phyloP scores from a whole-genome alignment of 2,113 vertebrate genomes.

The Synodontis membranacea region DNA sequence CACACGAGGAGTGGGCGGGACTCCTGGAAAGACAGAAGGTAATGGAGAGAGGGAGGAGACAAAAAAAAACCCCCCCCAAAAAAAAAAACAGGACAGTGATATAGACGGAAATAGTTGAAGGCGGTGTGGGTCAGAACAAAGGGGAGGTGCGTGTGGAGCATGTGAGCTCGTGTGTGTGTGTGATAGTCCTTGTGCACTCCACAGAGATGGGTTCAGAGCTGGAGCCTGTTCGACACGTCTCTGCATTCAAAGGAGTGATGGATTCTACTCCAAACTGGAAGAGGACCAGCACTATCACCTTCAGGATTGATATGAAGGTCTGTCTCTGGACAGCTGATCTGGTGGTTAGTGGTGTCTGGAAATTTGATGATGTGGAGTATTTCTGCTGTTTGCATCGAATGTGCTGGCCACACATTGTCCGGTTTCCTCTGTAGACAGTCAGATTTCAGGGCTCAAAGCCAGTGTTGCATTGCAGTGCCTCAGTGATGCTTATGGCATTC shows the following conservation, averaged over 20 bases:
- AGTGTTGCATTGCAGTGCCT: conserved; percentile 40
- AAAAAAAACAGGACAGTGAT: not conserved
- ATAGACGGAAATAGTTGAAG: conserved; percentile 25
- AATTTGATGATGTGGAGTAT: conserved; percentile 6
- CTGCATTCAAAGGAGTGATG: conserved; percentile 13
- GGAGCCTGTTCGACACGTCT: not conserved
- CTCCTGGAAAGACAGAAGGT: not conserved
- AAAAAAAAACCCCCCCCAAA: too few species aligned
- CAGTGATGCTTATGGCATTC: not conserved
- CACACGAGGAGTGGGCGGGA: conserved; percentile 16
- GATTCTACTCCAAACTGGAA: conserved; percentile 42
- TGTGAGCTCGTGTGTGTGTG: not conserved
- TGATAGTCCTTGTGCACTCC: conserved; percentile 29
- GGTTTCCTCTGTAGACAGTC: conserved; percentile 14
- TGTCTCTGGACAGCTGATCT: conserved; percentile 24
- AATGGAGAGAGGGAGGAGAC: conserved; percentile 26
- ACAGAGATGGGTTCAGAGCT: not conserved
- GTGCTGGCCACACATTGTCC: not conserved
- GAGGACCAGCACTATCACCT: conserved; percentile 50
- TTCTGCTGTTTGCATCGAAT: not conserved
- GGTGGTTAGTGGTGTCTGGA: not conserved
- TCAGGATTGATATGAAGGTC: conserved; percentile 57
- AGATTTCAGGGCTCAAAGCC: conserved; percentile 25
- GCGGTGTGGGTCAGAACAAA: not conserved
- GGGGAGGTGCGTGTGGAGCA: conserved; percentile 19